Percentiles rank a stretch among this genome's conserved stretches.
These are phyloP conservation scores for Beroe ovata DNA, from an alignment of 37 sponge, comb jelly and placozoan species.

Conservation along the genomic window DNA sequence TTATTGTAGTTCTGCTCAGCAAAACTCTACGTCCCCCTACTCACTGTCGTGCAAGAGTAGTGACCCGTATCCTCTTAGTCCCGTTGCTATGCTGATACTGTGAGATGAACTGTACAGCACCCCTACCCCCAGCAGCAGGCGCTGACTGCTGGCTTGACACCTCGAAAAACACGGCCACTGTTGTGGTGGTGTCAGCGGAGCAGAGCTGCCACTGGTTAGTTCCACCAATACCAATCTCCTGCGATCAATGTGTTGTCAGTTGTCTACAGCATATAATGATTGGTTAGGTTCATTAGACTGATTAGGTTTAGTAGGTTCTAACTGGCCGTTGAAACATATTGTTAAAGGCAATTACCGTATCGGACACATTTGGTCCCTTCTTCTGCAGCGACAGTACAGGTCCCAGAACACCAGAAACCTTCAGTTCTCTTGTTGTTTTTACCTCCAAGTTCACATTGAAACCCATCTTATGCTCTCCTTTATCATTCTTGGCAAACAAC, in stretches of 20 bases:
- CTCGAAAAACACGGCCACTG: conserved; percentile 84
- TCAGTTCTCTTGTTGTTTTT: conserved; percentile 89
- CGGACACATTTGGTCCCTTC: conserved; percentile 80
- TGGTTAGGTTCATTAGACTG: no score
- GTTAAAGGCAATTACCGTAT: conserved; percentile 73
- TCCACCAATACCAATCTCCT: conserved; percentile 96
- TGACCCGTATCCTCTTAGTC: conserved; percentile 92
- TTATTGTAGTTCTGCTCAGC: no score
- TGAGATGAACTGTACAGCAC: conserved; percentile 92
- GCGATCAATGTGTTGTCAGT: no score
- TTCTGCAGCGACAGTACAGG: conserved; percentile 86
- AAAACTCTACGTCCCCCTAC: no score
- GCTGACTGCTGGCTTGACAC: conserved; percentile 91
- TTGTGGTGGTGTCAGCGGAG: conserved; percentile 81
- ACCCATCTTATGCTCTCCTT: conserved; percentile 86
- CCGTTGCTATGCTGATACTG: conserved; percentile 93
- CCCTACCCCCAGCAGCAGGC: conserved; percentile 68
- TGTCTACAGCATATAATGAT: no score
- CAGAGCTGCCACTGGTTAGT: conserved; percentile 92
- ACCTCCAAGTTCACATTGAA: conserved; percentile 93
- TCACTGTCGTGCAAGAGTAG: conserved; percentile 95
- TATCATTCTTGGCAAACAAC: conserved; percentile 88
- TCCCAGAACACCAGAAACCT: conserved; percentile 86
- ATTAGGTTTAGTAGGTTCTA: no score
- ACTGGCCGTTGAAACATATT: no score